Conservation (phyloP, 2,113 vertebrate genomes). For the Aegotheles bennettii region DNA sequence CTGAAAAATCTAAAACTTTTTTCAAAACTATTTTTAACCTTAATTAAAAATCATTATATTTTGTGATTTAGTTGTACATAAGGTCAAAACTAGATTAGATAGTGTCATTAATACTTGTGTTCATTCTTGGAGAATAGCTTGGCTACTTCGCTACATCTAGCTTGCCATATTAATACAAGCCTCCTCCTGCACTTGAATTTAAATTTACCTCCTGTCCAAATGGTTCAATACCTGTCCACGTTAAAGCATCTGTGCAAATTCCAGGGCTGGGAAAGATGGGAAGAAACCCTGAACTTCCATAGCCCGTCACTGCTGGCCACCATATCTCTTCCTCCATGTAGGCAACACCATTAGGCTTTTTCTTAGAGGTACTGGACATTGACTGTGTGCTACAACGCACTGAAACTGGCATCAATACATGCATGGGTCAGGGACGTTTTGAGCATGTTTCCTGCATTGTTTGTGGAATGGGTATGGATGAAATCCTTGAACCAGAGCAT, state of each 20-base stretch:
- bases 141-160: background rate
- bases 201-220: background rate
- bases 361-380: background rate
- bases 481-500: background rate
- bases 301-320: too few species aligned
- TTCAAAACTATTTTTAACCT: background rate
- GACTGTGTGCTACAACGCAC: background rate
- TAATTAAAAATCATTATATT: background rate
- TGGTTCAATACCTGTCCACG: background rate
- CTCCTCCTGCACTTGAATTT: background rate
- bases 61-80: background rate
- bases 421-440: background rate
- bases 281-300: background rate
- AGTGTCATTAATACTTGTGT: background rate
- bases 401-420: fast-evolving
- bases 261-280: background rate
- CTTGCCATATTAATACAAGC: background rate
- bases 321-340: fast-evolving
- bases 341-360: background rate
- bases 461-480: too few species aligned
- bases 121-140: background rate
- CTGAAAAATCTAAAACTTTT: background rate
- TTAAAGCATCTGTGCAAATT: background rate
- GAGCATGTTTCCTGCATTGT: too few species aligned
- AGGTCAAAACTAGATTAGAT: background rate